A percentile compares a stretch with the other conserved stretches of the same genome.
Evolutionary conservation across 2,113 vertebrate species (phyloP).

Genomic region (Pan paniscus): DNA sequence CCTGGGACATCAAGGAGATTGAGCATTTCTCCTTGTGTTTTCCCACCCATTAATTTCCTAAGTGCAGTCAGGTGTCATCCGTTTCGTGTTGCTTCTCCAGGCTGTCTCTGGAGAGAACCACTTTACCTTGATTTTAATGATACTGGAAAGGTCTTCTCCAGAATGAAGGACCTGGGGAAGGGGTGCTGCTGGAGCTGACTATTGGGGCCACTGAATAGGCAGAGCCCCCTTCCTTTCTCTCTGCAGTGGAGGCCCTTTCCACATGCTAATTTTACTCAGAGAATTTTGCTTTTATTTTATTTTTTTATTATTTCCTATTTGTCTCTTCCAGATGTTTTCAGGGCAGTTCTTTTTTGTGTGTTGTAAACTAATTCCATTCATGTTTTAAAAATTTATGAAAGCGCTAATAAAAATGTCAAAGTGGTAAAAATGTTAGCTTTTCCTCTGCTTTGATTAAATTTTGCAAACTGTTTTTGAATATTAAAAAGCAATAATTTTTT

Average conservation of each 20-base stretch:
- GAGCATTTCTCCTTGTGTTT: conserved; percentile 54
- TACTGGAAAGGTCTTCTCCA: not conserved
- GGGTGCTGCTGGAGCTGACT: conserved; percentile 41
- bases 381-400: conserved; percentile 93
- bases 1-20: not conserved
- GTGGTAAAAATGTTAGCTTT: conserved; percentile 93
- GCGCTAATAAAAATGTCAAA: conserved; percentile 92
- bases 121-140: conserved; percentile 46
- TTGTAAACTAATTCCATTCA: conserved; percentile 91
- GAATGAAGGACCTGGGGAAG: not conserved
- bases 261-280: conserved; percentile 85
- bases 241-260: conserved; percentile 78
- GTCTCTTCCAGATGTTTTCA: conserved; percentile 91
- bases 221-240: conserved; percentile 62
- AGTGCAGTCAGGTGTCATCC: conserved; percentile 50
- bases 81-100: conserved; percentile 2
- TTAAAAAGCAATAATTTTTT: conserved; percentile 91
- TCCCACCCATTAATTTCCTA: not conserved
- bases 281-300: conserved; percentile 81
- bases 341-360: conserved; percentile 83
- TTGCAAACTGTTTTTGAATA: conserved; percentile 93
- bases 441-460: conserved; percentile 93
- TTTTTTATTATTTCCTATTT: conserved; percentile 88
- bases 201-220: conserved; percentile 15
- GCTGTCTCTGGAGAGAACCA: conserved; percentile 51